Evolutionary conservation across 2,797 vertebrate genomes (phyloP), one percentile per base, ranked within the genome.

Genomic region (Steatocranus sp.): DNA sequence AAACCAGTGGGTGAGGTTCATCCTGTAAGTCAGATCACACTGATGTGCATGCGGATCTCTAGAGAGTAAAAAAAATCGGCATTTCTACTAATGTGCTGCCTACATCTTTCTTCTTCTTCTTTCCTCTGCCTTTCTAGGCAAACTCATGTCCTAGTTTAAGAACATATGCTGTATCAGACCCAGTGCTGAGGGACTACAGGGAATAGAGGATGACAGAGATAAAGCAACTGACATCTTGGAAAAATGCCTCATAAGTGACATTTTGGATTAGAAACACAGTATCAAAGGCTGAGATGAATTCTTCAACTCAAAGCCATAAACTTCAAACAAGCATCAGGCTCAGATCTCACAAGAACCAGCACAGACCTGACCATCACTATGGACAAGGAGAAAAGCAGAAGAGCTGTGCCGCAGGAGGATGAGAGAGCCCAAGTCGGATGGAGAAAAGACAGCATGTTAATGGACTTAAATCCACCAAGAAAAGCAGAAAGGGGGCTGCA

Each of bases 141-240:
- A 83, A 90, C 76, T 56, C 54, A 49, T 87, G 86, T 76, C 89
- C 92, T 89, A 92, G 86, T 93, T 93, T 83, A 88, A 83, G 80
- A 91, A 83, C 86, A 83, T 82, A 82, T 87, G 76, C 80, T 84
- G 80, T 80, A 87, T 87, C 86, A 91, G 81, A 83, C 68, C 66
- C 80, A 56, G 78, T 56, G 76, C 50, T 48, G 81, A 58, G 5
- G 58, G 63, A 84, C 87, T 38, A 77, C 84, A 75, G 89, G 85
- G 91, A 91, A 87, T 75, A 91, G 88, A 66, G 53, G 84, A 83
- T 89, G 86, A 89, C 80, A 53, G 80, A 89, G 83, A 93, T 87
- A 77, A 90, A 91, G 78, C 87, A 80, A 84, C 84, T 84, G 84
- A 85, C 82, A 93, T 89, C 50, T 89, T 81, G 86, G 84, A 87